phyloP scores from a whole-genome alignment of 1,140 invertebrate genomes.

The Eciton burchellii region DNA sequence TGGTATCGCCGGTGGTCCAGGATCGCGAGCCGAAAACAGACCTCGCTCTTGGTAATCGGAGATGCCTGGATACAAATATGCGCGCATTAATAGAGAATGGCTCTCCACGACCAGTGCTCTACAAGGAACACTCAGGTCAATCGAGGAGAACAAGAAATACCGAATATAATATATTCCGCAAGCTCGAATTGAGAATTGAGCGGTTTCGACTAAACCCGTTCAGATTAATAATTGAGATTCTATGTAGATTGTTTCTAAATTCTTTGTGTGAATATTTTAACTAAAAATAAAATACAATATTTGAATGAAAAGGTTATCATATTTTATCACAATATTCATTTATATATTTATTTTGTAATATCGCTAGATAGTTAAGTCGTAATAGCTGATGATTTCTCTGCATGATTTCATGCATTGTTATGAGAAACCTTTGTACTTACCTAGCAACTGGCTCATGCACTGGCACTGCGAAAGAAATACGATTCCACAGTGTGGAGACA shows the following conservation, averaged over 20 bases:
- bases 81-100: constrained; percentile 82
- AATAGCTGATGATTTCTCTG: constrained; percentile 11
- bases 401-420: constrained; percentile 55
- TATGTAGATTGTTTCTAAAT: background rate
- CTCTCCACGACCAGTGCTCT: constrained; percentile 55
- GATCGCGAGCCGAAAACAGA: constrained; percentile 67
- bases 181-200: background rate
- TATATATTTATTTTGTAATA: background rate
- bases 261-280: too few relatives aligned
- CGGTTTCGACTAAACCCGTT: background rate
- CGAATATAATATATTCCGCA: constrained; percentile 31
- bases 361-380: constrained; percentile 64
- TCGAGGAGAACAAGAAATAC: constrained; percentile 28
- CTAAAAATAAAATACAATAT: too few relatives aligned
- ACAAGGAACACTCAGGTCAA: constrained; percentile 49
- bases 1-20: constrained; percentile 79
- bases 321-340: too few relatives aligned
- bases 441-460: constrained; percentile 72
- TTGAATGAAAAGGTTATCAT: too few relatives aligned
- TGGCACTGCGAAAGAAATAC: constrained; percentile 77
- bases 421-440: constrained; percentile 70
- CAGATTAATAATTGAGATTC: background rate
- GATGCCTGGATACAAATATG: constrained; percentile 83
- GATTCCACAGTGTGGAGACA: constrained; percentile 79
- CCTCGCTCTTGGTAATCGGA: constrained; percentile 81